These are phyloP conservation scores for Nyctereutes procyonoides DNA, from an alignment of 2,113 vertebrate species.

Conservation along the genomic window DNA sequence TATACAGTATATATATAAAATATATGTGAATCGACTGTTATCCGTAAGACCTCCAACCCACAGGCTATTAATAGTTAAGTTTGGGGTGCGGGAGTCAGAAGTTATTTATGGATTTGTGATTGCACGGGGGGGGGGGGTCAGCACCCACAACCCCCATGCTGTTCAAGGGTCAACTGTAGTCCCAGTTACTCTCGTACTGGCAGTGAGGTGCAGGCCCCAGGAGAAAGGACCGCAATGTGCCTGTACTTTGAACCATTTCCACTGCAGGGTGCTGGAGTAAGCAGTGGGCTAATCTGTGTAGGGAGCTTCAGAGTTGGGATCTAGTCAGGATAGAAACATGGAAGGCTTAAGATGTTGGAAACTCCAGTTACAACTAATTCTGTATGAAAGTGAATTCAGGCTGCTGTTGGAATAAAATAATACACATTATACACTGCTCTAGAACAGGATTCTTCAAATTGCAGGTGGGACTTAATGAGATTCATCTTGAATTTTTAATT, in stretches of 20 bases:
- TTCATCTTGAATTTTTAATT: constrained; percentile 17
- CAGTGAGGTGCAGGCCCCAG: not conserved
- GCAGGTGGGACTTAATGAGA: not conserved
- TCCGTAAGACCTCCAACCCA: not conserved
- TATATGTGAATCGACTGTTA: not conserved
- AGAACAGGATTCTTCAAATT: not conserved
- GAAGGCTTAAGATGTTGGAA: not conserved
- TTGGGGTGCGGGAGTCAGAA: not conserved
- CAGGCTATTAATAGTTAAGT: not conserved
- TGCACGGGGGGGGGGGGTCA: not conserved
- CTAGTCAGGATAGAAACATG: not conserved
- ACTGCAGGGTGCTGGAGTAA: not conserved
- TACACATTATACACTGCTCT: not conserved
- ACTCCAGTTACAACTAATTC: not conserved
- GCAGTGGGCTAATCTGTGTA: not conserved
- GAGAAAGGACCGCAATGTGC: not conserved
- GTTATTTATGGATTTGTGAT: not conserved
- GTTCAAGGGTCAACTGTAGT: not conserved
- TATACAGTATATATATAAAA: not conserved
- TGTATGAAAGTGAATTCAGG: not conserved
- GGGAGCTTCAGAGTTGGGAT: not conserved
- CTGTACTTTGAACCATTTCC: not conserved
- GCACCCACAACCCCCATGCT: not conserved
- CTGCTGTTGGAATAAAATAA: not conserved
- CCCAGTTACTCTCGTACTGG: not conserved